Evolutionary conservation across 2,113 vertebrate species (phyloP).

Genomic region (Nesoenas mayeri): DNA sequence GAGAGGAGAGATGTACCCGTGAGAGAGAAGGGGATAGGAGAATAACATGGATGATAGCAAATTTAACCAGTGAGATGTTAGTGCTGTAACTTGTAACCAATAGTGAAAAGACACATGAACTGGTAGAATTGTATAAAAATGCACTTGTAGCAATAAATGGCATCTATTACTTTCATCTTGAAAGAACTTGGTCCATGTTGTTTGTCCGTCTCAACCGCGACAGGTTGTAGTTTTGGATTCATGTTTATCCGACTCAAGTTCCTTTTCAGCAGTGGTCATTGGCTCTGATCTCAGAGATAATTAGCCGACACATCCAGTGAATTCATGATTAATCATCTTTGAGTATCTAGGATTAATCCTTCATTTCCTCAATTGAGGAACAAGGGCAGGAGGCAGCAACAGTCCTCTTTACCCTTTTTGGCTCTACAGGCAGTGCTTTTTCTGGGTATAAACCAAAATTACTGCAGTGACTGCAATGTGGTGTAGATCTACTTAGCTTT

Average conservation of each 20-base stretch:
- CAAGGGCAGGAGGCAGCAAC: not conserved
- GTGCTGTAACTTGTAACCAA: no score
- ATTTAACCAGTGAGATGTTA: no score
- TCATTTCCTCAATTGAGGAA: constrained; percentile 32
- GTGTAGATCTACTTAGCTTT: not conserved
- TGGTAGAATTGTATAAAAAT: no score
- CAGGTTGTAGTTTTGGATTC: not conserved
- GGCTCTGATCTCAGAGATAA: not conserved
- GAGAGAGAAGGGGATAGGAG: no score
- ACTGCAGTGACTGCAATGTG: not conserved
- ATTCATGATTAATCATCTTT: constrained; percentile 7
- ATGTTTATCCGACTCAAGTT: not conserved
- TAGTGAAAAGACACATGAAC: no score
- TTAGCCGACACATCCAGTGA: constrained; percentile 16
- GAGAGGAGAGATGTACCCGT: no score
- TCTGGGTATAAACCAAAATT: not conserved
- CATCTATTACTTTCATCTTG: no score
- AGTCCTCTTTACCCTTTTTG: not conserved
- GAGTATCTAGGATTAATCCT: constrained; percentile 16
- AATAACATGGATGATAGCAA: no score
- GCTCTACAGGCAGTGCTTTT: not conserved
- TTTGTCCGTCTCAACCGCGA: no score
- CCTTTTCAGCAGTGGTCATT: not conserved
- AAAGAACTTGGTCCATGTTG: no score
- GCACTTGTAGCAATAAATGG: no score